Base-by-base conservation (phyloP, 30 jellyfish, hydroid and myxozoan species). In the Cassiopea andromeda region DNA sequence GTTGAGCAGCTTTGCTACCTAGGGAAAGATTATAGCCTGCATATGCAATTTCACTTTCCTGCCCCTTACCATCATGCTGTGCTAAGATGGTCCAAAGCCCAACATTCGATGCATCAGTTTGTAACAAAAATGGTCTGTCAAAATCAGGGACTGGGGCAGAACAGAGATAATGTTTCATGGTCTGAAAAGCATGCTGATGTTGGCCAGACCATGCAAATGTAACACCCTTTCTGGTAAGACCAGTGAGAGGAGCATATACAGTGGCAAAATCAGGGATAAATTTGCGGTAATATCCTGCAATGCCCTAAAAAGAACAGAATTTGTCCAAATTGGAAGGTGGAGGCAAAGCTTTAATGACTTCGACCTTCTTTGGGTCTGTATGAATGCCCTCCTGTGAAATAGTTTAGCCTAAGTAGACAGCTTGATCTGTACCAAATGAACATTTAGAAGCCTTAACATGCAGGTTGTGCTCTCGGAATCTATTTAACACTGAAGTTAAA, bases 31-130 rank as follows among this genome's bases (percentile, higher is more conserved):
- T 78, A 17, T 75, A 44, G 78, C 97, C 72, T 10, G 93, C 93
- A 80, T 82, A 90, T 6, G 89, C 71, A n/a, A 75, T 47, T 7
- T 72, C 93, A 1, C 78, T 82, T 46, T 73, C 93, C 82, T 44
- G 54, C 70, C 83, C 83, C 58, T 46, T 58, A 13, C 59, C 78
- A 44, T 82, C 81, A 54, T 47, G 68, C 81, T 90, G 94, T 38
- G 81, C 89, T 1, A 90, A 64, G 47, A 90, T 91, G 45, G 73
- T 76, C 48, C 97, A 92, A 18, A 90, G 54, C 43, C 90, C 94
- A 61, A 73, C 71, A 75, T 69, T 79, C 7, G 85, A 68, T 13
- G 94, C 97, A 57, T 90, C 91, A 4, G 85, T 73, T 17, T 79
- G 83, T 44, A 88, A 60, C 72, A 54, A 9, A 44, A 89, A 82